These are phyloP conservation scores for Pocillopora grandis DNA, from an alignment of 92 coral and sea anemone species.

Conservation along the genomic window DNA sequence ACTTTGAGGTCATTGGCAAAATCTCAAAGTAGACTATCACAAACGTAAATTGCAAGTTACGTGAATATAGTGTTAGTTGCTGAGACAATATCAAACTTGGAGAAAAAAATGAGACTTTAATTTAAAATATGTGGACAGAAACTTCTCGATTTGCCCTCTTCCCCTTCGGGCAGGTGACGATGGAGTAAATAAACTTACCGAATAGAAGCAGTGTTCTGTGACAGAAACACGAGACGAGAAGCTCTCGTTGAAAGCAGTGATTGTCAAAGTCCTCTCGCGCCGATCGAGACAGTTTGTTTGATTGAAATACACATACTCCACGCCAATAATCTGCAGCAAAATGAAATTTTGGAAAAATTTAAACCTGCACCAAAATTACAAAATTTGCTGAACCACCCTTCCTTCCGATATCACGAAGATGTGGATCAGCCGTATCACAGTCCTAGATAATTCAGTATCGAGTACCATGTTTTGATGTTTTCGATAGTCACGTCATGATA, in stretches of 20 bases:
- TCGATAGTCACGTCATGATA: too few relatives aligned
- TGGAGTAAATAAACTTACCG: conserved; percentile 64
- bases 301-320: conserved; percentile 90
- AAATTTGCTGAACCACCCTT: too few relatives aligned
- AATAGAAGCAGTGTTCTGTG: conserved; percentile 85
- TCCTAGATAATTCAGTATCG: too few relatives aligned
- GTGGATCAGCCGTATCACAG: too few relatives aligned
- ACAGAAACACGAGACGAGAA: conserved; percentile 92
- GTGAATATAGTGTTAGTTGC: neutral
- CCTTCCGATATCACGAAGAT: too few relatives aligned
- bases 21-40: conserved; percentile 17
- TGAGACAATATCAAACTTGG: neutral
- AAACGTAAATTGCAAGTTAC: neutral
- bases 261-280: conserved; percentile 82
- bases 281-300: conserved; percentile 90
- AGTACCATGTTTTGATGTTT: too few relatives aligned
- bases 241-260: conserved; percentile 91
- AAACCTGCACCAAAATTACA: too few relatives aligned
- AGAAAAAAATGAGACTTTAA: neutral
- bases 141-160: neutral
- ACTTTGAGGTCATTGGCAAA: conserved; percentile 5
- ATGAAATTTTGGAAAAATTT: too few relatives aligned
- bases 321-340: conserved; percentile 83
- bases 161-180: neutral
- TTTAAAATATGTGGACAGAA: neutral